These are phyloP conservation scores for Phenganax stokvisi DNA, from an alignment of 92 coral and sea anemone species.

Conservation along the genomic window DNA sequence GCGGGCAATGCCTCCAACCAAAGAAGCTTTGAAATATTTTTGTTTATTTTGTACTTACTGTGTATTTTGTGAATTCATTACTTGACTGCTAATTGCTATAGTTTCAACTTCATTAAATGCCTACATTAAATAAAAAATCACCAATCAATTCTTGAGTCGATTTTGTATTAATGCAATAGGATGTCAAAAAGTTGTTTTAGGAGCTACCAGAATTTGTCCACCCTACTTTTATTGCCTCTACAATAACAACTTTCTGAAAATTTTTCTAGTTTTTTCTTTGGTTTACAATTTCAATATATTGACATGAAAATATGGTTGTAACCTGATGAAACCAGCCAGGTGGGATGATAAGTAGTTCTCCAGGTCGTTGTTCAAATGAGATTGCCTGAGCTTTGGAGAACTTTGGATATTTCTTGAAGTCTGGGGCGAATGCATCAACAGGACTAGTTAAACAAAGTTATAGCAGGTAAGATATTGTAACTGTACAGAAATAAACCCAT, in stretches of 20 bases:
- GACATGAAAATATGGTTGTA: background rate
- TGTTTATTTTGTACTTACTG: constrained; percentile 43
- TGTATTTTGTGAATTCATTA: constrained; percentile 80
- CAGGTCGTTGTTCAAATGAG: constrained; percentile 69
- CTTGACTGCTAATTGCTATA: constrained; percentile 88
- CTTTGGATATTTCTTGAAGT: constrained; percentile 61
- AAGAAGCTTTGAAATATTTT: background rate
- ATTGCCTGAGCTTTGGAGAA: constrained; percentile 71
- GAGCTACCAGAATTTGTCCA: too few relatives aligned
- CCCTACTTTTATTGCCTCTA: too few relatives aligned
- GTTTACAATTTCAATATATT: background rate
- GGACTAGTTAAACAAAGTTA: constrained; percentile 42
- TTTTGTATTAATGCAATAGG: background rate
- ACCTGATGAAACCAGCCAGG: constrained; percentile 98
- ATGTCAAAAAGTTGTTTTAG: too few relatives aligned
- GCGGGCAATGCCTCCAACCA: too few relatives aligned
- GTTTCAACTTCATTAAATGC: constrained; percentile 77
- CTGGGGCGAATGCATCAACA: constrained; percentile 70
- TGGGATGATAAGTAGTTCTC: constrained; percentile 78
- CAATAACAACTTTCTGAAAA: too few relatives aligned
- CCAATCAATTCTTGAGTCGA: background rate
- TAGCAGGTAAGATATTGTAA: background rate
- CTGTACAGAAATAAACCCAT: background rate
- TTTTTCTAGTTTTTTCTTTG: too few relatives aligned
- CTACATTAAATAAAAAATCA: constrained; percentile 34